These are phyloP conservation scores for Zelostemma sp. DNA, from an alignment of 1,140 invertebrate species.

Conservation along the genomic window DNA sequence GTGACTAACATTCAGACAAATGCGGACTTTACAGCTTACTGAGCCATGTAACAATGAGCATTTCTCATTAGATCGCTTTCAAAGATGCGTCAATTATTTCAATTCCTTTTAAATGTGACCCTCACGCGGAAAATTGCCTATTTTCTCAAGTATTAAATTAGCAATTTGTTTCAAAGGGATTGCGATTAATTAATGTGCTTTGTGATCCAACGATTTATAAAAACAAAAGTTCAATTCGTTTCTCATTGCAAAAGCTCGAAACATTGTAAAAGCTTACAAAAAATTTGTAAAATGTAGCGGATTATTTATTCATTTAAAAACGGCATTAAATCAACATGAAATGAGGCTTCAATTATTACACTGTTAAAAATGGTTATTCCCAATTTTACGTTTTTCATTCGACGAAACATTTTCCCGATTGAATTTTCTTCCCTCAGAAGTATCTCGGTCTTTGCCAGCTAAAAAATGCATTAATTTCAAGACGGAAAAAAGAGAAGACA, in stretches of 20 bases:
- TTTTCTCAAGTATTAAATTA: slow-evolving; percentile 25
- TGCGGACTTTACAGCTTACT: slow-evolving; percentile 41
- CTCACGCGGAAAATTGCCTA: slow-evolving; percentile 8
- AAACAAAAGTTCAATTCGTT: neutral
- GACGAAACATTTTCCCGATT: no score
- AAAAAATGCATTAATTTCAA: neutral
- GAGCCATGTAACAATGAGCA: slow-evolving; percentile 22
- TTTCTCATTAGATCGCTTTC: slow-evolving; percentile 41
- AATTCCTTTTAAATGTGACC: slow-evolving; percentile 28
- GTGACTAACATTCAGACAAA: slow-evolving; percentile 34
- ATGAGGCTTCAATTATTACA: no score
- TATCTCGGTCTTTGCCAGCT: no score
- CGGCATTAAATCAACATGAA: no score
- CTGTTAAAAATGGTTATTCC: no score
- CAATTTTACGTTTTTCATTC: no score
- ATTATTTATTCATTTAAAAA: no score
- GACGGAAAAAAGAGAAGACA: neutral
- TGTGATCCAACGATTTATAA: neutral
- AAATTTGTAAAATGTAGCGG: slow-evolving; percentile 8
- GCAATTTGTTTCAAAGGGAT: slow-evolving; percentile 24
- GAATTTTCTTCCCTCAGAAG: no score
- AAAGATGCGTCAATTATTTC: slow-evolving; percentile 22
- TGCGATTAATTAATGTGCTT: neutral
- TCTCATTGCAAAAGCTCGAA: neutral
- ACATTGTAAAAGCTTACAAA: neutral